These are phyloP conservation scores for Yponomeuta cagnagella DNA, from an alignment of 2,888 invertebrate genomes.

Conservation along the genomic window DNA sequence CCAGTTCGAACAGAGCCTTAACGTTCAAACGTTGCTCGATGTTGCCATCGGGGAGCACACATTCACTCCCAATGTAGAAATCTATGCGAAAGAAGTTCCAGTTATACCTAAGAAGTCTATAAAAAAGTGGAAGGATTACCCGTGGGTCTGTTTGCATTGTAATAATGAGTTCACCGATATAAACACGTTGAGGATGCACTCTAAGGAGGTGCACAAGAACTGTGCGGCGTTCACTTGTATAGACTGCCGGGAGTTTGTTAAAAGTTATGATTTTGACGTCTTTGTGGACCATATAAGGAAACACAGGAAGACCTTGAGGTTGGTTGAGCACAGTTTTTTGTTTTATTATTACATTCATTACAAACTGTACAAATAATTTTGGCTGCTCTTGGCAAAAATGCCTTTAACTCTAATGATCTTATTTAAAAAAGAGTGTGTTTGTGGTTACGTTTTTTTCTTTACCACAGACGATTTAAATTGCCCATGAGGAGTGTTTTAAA, in stretches of 20 bases:
- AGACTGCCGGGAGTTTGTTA: conserved; percentile 75
- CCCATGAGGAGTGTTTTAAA: too few species aligned
- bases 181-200: conserved; percentile 74
- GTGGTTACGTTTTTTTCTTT: too few species aligned
- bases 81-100: conserved; percentile 52
- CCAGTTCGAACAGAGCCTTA: conserved; percentile 31
- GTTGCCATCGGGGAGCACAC: conserved; percentile 45
- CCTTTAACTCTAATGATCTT: too few species aligned
- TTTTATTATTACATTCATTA: background rate
- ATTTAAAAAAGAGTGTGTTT: too few species aligned
- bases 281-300: conserved; percentile 79
- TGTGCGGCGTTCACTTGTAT: conserved; percentile 79
- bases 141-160: conserved; percentile 58
- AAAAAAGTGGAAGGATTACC: conserved; percentile 56
- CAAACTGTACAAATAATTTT: too few species aligned
- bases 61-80: conserved; percentile 39
- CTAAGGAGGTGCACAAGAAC: conserved; percentile 77
- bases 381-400: too few species aligned
- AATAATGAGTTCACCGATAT: conserved; percentile 56
- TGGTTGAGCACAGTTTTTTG: too few species aligned
- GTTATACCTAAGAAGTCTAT: conserved; percentile 37
- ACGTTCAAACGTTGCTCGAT: conserved; percentile 53
- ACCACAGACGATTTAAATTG: too few species aligned
- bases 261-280: conserved; percentile 72
- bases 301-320: conserved; percentile 78